Evolutionary conservation across 2,888 invertebrate genomes (phyloP), one percentile per base, ranked within the genome.

Genomic region (Geophilus truncorum): DNA sequence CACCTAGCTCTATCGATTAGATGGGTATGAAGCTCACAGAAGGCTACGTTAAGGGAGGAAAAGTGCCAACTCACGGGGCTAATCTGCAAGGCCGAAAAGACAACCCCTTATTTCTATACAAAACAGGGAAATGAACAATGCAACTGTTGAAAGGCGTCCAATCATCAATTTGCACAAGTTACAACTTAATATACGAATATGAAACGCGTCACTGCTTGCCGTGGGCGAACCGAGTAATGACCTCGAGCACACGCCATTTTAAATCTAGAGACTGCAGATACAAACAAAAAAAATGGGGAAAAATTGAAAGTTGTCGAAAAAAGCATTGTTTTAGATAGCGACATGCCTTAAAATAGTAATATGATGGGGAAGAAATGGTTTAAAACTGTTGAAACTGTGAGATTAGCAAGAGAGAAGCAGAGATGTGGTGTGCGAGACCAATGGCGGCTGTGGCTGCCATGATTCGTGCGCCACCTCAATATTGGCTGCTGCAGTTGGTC

Each of bases 81-180:
- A 45, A 78, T 78, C 78, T 78, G 78, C 45, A 78, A 40, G 78
- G 78, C 40, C 77, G 45, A 78, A 40, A 77, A 36, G 36, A 78
- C 40, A 34, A 36, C 40, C 78, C 45, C 40, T 45, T 30, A 32
- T 21, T 45, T 28, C 78, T 28, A 45, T 78, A 40, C 78, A 78
- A 78, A 45, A 79, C 18, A 18, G 62, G 57, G 23, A 21, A 57
- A 25, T 36, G 79, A 30, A 79, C 79, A 79, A 79, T 30, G 79
- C 57, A 79, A 30, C 36, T 18, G 79, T 32, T 62, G 62, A 62
- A 57, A 57, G 79, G 79, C 28, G 79, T 62, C 57, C 57, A 79
- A 79, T 79, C 62, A 79, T 79, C 79, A 79, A 79, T 79, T 79
- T 79, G 28, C 25, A 25, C 1, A 23, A 62, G 62, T 57, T 79